phyloP scores from a whole-genome alignment of 2,797 vertebrate species.

The Lerista edwardsae region DNA sequence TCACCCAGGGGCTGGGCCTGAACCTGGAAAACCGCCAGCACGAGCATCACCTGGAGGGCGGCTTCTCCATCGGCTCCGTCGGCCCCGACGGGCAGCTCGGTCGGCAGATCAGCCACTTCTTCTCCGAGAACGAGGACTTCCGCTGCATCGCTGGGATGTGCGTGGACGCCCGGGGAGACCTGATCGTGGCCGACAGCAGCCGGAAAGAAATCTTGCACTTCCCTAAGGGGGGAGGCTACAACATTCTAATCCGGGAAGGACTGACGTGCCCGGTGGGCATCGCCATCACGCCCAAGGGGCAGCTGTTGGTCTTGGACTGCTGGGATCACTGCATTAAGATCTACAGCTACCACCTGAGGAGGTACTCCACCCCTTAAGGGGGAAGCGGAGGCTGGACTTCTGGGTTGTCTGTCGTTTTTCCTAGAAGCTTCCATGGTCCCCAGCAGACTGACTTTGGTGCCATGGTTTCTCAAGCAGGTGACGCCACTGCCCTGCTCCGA shows the following conservation, averaged over 20 bases:
- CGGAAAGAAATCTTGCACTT: conserved; percentile 95
- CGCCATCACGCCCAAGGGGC: conserved; percentile 94
- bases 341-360: conserved; percentile 91
- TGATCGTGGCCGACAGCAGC: conserved; percentile 95
- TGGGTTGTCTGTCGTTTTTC: no score
- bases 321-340: conserved; percentile 99
- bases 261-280: conserved; percentile 93
- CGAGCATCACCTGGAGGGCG: conserved; percentile 94
- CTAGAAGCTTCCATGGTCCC: conserved; percentile 14
- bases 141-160: conserved; percentile 98
- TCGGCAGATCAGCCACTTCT: conserved; percentile 96
- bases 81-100: conserved; percentile 90
- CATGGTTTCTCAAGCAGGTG: conserved; percentile 28
- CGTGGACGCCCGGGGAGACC: conserved; percentile 90
- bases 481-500: conserved; percentile 39
- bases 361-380: conserved; percentile 81
- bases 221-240: conserved; percentile 93
- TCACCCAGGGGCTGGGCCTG: conserved; percentile 94
- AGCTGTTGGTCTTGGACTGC: conserved; percentile 94
- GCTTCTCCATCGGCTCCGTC: conserved; percentile 95
- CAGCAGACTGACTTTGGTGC: rapidly evolving
- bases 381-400: background rate
- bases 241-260: conserved; percentile 90
- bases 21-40: conserved; percentile 94
- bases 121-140: conserved; percentile 95